Evolutionary conservation across 2,888 invertebrate species (phyloP).

Genomic region (Pterostichus madidus): DNA sequence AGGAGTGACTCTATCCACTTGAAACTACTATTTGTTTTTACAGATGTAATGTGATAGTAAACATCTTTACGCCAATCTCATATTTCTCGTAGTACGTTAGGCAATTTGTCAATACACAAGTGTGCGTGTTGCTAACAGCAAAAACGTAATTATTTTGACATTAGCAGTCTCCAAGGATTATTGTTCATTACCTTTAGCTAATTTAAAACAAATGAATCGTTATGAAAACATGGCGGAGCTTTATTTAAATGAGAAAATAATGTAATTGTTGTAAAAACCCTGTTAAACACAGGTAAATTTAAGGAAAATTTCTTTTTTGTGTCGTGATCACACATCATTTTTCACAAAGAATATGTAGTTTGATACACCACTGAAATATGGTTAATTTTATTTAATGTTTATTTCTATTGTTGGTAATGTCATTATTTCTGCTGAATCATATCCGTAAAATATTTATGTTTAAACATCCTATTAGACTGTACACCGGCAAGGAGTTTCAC

Average conservation of each 20-base stretch:
- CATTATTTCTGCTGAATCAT: slow-evolving; percentile 14
- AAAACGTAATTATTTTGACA: slow-evolving; percentile 56
- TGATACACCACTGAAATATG: background rate
- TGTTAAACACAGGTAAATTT: background rate
- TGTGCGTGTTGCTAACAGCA: slow-evolving; percentile 16
- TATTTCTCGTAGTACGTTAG: background rate
- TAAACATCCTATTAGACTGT: background rate
- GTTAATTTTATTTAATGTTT: background rate
- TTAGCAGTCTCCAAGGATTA: slow-evolving; percentile 47
- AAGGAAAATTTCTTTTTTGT: background rate
- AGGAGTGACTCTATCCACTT: slow-evolving; percentile 47
- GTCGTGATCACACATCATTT: background rate
- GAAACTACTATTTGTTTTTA: slow-evolving; percentile 56
- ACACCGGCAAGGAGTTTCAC: background rate
- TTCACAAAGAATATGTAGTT: background rate
- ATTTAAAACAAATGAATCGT: slow-evolving; percentile 45
- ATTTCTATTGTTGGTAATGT: slow-evolving; percentile 11
- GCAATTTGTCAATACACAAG: background rate
- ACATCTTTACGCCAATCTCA: background rate
- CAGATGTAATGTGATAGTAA: slow-evolving; percentile 17
- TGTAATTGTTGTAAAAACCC: background rate
- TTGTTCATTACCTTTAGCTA: slow-evolving; percentile 50
- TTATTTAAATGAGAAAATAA: slow-evolving; percentile 11
- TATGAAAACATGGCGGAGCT: slow-evolving; percentile 25
- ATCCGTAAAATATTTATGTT: slow-evolving; percentile 14